phyloP scores from a whole-genome alignment of 2,888 invertebrate genomes.

The Hydrotaea diabolus region DNA sequence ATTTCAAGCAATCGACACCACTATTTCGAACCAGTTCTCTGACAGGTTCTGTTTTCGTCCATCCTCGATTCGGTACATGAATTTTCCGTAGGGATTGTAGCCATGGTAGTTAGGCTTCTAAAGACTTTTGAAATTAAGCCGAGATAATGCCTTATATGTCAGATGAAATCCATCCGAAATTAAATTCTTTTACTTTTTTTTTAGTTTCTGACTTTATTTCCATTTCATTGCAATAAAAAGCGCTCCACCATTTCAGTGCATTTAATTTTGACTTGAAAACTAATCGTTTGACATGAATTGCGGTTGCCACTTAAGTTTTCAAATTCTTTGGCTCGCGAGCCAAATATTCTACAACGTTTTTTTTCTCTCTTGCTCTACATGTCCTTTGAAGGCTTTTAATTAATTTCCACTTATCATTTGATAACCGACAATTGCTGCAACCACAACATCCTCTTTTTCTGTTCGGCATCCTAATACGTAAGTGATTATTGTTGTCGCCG shows the following conservation, averaged over 20 bases:
- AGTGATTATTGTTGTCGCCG: constrained; percentile 8
- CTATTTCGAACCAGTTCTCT: too few relatives aligned
- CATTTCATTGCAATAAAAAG: too few relatives aligned
- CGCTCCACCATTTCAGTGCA: not conserved
- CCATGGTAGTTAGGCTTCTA: too few relatives aligned
- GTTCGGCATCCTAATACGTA: constrained; percentile 18
- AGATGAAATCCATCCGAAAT: too few relatives aligned
- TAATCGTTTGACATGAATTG: constrained; percentile 37
- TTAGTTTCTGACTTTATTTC: too few relatives aligned
- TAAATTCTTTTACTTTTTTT: too few relatives aligned
- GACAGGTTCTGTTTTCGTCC: too few relatives aligned
- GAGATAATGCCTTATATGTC: too few relatives aligned
- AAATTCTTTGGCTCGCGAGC: not conserved
- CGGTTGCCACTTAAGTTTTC: not conserved
- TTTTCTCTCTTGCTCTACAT: constrained; percentile 15
- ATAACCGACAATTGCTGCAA: constrained; percentile 54
- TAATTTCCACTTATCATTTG: constrained; percentile 78
- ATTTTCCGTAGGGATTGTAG: too few relatives aligned
- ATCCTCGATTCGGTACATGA: too few relatives aligned
- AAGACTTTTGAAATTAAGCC: too few relatives aligned
- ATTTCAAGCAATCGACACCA: too few relatives aligned
- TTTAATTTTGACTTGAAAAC: constrained; percentile 32
- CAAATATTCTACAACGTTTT: constrained; percentile 10
- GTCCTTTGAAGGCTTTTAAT: constrained; percentile 73
- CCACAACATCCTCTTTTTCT: constrained; percentile 49